These are phyloP conservation scores for Euthynnus affinis DNA, from an alignment of 2,797 vertebrate genomes.

Conservation along the genomic window DNA sequence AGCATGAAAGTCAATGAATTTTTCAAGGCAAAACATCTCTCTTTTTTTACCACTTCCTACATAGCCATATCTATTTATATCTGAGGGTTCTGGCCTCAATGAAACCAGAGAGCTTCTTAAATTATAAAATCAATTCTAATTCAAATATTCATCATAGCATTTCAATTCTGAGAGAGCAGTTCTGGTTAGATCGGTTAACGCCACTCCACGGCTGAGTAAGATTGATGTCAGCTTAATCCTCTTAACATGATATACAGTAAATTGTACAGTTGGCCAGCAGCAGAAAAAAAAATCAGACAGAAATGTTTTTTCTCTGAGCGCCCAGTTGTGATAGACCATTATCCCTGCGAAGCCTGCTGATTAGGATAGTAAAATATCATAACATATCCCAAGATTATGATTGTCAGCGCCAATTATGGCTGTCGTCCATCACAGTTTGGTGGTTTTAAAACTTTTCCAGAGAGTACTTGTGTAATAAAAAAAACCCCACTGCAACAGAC, in stretches of 20 bases:
- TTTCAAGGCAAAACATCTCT: constrained; percentile 64
- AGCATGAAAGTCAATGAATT: constrained; percentile 61
- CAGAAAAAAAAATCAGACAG: background rate
- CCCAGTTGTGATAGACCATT: constrained; percentile 29
- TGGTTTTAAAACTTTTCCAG: constrained; percentile 47
- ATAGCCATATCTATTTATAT: constrained; percentile 82
- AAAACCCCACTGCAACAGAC: background rate
- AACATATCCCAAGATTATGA: constrained; percentile 47
- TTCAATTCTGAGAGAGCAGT: constrained; percentile 81
- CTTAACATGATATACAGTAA: constrained; percentile 73
- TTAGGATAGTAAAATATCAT: constrained; percentile 52
- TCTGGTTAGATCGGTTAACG: constrained; percentile 78
- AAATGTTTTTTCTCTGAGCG: constrained; percentile 20
- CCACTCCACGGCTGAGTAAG: constrained; percentile 64
- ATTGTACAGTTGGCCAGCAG: constrained; percentile 60
- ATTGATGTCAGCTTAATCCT: constrained; percentile 77
- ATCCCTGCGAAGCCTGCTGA: constrained; percentile 47
- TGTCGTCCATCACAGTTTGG: constrained; percentile 51
- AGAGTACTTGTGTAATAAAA: background rate
- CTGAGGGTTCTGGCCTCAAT: constrained; percentile 78
- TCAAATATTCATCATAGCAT: constrained; percentile 87
- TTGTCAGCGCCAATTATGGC: constrained; percentile 58
- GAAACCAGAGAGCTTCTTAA: constrained; percentile 84
- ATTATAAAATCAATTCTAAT: constrained; percentile 89
- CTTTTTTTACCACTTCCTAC: constrained; percentile 62